Evolutionary conservation across 2,113 vertebrate species (phyloP).

Genomic region (Psilopsiagon aymara): DNA sequence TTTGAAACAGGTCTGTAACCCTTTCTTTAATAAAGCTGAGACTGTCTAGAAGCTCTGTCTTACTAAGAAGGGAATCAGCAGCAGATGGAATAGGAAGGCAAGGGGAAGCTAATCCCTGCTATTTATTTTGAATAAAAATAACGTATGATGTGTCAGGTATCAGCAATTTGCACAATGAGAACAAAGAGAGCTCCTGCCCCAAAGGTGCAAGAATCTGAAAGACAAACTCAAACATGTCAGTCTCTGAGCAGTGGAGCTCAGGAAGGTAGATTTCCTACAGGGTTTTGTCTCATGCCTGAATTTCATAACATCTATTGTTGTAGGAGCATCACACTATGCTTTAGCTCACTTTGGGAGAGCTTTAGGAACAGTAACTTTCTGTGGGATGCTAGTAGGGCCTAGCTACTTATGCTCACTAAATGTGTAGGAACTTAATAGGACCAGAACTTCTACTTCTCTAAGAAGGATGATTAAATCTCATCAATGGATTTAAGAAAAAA

Average conservation of each 20-base stretch:
- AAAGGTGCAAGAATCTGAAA: neutral
- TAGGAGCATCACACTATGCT: neutral
- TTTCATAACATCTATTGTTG: neutral
- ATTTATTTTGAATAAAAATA: conserved; percentile 21
- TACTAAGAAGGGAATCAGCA: neutral
- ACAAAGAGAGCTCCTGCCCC: neutral
- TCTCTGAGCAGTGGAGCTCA: neutral
- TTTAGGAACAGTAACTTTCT: neutral
- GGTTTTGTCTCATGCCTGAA: neutral
- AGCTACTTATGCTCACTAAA: neutral
- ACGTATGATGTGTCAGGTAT: neutral
- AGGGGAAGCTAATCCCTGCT: neutral
- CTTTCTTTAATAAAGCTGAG: neutral
- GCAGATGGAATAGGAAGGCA: neutral
- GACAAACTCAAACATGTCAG: neutral
- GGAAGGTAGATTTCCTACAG: neutral
- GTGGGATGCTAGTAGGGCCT: neutral
- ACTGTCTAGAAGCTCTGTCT: neutral
- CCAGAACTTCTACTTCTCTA: neutral
- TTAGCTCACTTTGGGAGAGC: neutral
- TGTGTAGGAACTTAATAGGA: neutral
- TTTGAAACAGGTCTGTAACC: neutral
- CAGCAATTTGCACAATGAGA: neutral
- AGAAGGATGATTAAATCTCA: neutral
- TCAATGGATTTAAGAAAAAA: neutral